phyloP scores from a whole-genome alignment of 2,888 invertebrate species.

The Luffia ferchaultella region DNA sequence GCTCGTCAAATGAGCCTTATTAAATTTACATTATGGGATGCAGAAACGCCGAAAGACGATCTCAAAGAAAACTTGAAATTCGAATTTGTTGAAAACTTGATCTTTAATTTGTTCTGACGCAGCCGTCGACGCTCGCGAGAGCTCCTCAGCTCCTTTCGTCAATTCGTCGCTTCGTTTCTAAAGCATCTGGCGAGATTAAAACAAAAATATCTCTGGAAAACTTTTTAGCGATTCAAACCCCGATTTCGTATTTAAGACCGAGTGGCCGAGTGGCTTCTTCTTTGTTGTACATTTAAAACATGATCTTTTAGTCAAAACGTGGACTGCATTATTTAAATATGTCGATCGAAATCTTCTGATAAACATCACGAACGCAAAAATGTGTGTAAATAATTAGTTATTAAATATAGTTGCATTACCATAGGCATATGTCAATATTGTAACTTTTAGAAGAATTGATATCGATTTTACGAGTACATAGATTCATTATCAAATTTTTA shows the following conservation, averaged over 20 bases:
- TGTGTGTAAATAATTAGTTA: no score
- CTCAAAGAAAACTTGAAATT: neutral
- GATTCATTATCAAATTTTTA: no score
- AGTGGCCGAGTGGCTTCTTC: neutral
- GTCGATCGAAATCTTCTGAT: no score
- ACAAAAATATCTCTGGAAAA: neutral
- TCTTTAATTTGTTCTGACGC: conserved; percentile 7
- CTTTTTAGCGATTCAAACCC: neutral
- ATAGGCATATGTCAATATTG: no score
- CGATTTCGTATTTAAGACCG: neutral
- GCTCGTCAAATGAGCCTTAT: neutral
- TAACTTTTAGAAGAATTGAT: no score
- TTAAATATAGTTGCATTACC: no score
- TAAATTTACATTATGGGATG: neutral
- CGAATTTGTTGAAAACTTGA: conserved; percentile 5
- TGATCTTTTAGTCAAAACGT: no score
- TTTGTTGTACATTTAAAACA: neutral
- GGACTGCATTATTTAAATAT: no score
- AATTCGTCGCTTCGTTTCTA: neutral
- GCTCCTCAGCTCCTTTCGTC: conserved; percentile 4
- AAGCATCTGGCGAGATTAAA: neutral
- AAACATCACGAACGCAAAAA: no score
- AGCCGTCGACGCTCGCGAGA: conserved; percentile 6
- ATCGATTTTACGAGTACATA: no score
- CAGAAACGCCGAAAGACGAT: neutral